Evolutionary conservation across 2,797 vertebrate species (phyloP), one percentile per base, ranked within the genome.

Genomic region (Mus caroli): DNA sequence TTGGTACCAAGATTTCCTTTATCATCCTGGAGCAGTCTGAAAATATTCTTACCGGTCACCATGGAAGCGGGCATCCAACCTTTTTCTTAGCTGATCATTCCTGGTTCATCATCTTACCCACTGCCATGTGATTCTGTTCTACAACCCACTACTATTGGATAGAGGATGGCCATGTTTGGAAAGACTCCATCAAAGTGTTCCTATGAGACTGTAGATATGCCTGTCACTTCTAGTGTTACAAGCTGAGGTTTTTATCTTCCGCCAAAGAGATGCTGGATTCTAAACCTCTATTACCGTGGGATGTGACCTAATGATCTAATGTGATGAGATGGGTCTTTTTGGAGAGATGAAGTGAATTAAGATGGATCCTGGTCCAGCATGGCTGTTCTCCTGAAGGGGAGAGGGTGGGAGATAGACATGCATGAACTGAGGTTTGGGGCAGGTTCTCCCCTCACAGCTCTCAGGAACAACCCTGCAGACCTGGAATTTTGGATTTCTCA

Each of bases 1-100:
- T 82, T 95, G 37, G 58, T n/a, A 37, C 71, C 79, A 26, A 79
- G 28, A 92, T 78, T 89, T 92, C 34, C 37, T 54, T 92, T 96
- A n/a, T 92, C 5, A 77, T 96, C 52, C 67, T 92, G 54, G 73
- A 75, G 43, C 34, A 69, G 26, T 58, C 52, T 75, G 67, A 76
- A 87, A 90, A 79, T 54, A 43, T 71, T 85, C 46, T 77, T 93
- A 50, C 67, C 88, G 52, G 60, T 95, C 24, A 22, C 88, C 22
- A n/a, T 8, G 9, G 76, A 90, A 52, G 84, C 31, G 17, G 26
- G 40, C 46, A 3, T 82, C 28, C 10, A 79, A 10, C 28, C 86
- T 31, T 50, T 87, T 96, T 88, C 43, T 22, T 12, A 73, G 22
- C 37, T 56, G 46, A 1, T 19, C 31, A 14, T 83, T 94, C 91